A percentile compares a stretch with the other conserved stretches of the same genome.
These are phyloP conservation scores for Mormyrus proboscirostris DNA, from an alignment of 2,797 vertebrate species.

Conservation along the genomic window DNA sequence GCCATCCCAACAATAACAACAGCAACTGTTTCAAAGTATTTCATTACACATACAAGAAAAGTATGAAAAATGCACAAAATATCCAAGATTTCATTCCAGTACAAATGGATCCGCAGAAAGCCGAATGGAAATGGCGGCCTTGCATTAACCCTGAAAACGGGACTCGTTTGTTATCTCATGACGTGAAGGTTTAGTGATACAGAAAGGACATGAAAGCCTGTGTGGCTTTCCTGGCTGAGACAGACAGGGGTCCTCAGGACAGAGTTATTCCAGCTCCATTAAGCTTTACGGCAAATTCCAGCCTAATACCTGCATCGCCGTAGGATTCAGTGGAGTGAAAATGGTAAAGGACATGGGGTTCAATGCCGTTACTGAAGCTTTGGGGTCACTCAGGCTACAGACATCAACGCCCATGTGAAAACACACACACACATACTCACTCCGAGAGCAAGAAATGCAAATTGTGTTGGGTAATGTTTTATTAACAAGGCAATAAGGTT, in stretches of 20 bases:
- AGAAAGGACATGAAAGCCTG: constrained; percentile 39
- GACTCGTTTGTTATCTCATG: constrained; percentile 5
- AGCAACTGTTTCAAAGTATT: constrained; percentile 6
- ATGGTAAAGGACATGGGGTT: constrained; percentile 33
- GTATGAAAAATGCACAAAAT: not conserved
- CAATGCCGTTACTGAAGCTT: constrained; percentile 42
- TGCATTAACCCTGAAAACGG: not conserved
- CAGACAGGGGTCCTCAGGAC: constrained; percentile 50
- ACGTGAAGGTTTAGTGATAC: constrained; percentile 34
- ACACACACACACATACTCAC: constrained; percentile 25
- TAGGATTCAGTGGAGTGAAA: constrained; percentile 48
- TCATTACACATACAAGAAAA: not conserved
- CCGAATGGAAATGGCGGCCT: not conserved
- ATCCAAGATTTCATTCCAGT: not conserved
- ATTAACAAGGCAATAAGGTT: constrained; percentile 6
- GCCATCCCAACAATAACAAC: not conserved
- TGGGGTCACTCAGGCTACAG: constrained; percentile 32
- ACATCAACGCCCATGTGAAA: constrained; percentile 19
- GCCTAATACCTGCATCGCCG: constrained; percentile 62
- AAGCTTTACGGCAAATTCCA: constrained; percentile 55
- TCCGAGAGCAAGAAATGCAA: not conserved
- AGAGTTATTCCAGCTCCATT: constrained; percentile 60
- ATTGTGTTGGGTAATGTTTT: constrained; percentile 12
- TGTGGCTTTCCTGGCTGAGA: constrained; percentile 51
- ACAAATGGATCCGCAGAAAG: not conserved